Evolutionary conservation across 2,888 invertebrate species (phyloP).

Genomic region (Eupithecia subumbrata): DNA sequence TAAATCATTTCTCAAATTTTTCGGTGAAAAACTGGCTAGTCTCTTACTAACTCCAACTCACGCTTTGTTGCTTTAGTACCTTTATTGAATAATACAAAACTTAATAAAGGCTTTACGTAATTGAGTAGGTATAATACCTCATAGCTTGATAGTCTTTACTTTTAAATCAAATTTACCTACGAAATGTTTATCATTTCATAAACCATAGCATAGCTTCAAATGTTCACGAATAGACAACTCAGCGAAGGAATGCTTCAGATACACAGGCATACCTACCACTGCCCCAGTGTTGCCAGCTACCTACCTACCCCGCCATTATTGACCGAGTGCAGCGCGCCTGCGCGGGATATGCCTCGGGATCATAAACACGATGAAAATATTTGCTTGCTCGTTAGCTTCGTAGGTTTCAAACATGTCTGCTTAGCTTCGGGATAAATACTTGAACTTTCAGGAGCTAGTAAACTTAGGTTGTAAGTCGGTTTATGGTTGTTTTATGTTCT

Average conservation of each 20-base stretch:
- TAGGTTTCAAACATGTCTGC: conserved; percentile 10
- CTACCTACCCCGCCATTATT: conserved; percentile 11
- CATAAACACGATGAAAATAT: conserved; percentile 36
- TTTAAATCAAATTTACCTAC: neutral
- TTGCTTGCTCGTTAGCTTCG: conserved; percentile 24
- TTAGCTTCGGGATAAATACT: conserved; percentile 10
- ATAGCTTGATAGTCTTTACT: neutral
- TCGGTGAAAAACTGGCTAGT: too few relatives aligned
- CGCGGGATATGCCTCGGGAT: conserved; percentile 17
- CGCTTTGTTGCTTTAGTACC: too few relatives aligned
- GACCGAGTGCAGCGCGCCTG: conserved; percentile 15
- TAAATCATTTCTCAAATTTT: neutral
- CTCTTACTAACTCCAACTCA: too few relatives aligned
- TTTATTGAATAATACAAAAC: too few relatives aligned
- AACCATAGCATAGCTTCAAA: neutral
- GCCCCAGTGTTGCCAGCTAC: conserved; percentile 10
- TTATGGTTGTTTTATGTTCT: neutral
- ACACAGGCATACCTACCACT: neutral
- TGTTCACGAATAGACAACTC: conserved; percentile 6
- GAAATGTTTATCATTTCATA: neutral
- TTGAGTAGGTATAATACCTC: too few relatives aligned
- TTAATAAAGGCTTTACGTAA: too few relatives aligned
- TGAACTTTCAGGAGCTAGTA: neutral
- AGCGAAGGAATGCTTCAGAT: neutral
- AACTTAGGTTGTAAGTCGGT: neutral